Conservation (phyloP, 2,888 invertebrate genomes). For the Caenorhabditis sp. region DNA sequence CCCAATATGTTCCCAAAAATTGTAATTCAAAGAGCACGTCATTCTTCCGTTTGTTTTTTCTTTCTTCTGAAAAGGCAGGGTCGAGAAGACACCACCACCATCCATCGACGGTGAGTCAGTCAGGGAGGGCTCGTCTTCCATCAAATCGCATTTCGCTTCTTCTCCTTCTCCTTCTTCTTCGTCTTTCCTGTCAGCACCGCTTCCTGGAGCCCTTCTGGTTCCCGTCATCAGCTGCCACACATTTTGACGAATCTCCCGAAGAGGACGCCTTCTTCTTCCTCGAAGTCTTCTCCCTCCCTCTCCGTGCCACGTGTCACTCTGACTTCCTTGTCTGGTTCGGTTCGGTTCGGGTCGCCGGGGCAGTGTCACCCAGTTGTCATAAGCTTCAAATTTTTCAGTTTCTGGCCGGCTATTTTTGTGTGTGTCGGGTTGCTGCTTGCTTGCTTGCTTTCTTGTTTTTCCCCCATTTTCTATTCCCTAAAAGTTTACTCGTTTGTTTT, state of each 20-base stretch:
- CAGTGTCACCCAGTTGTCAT: constrained; percentile 47
- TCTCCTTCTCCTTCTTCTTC: no score
- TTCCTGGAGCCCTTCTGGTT: constrained; percentile 44
- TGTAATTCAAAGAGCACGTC: constrained; percentile 14
- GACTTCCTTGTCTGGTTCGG: constrained; percentile 44
- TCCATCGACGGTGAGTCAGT: constrained; percentile 50
- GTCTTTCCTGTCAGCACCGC: constrained; percentile 40
- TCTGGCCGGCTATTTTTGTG: no score
- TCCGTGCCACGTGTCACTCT: constrained; percentile 16
- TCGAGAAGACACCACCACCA: constrained; percentile 21
- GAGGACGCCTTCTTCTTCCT: background rate
- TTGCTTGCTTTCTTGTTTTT: constrained; percentile 17
- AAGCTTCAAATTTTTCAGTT: constrained; percentile 33
- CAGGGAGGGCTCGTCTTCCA: constrained; percentile 1
- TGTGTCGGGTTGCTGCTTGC: no score
- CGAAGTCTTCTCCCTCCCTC: constrained; percentile 7
- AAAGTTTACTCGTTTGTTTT: constrained; percentile 34
- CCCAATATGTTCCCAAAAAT: no score
- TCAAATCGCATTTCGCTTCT: constrained; percentile 51
- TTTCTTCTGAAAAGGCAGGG: background rate
- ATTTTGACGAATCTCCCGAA: constrained; percentile 26
- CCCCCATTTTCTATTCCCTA: constrained; percentile 7
- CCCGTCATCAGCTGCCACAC: constrained; percentile 29
- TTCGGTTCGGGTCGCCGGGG: background rate
- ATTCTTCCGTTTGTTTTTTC: constrained; percentile 17